Evolutionary conservation across 2,888 invertebrate species (phyloP), one percentile per base, ranked within the genome.

Genomic region (Ditylenchus weischeri): DNA sequence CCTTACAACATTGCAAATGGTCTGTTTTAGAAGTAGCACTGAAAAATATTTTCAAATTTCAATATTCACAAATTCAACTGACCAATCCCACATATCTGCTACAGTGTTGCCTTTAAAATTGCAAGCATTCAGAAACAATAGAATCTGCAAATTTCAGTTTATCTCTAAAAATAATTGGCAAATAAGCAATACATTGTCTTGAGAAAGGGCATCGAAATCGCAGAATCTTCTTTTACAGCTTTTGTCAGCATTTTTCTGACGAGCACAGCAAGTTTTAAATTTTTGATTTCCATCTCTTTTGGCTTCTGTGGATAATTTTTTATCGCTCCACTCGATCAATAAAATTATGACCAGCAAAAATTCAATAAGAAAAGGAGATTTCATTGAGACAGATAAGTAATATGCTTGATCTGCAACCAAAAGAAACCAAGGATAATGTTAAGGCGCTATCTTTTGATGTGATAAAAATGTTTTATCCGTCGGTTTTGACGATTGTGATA

Each of bases 1-100:
- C 75, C 65, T 75, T 78, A 67, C 80, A 80, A 61, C 79, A 80
- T 15, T 75, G 76, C 0, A 78, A 77, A 61, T 80, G 80, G 62
- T 80, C 79, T 10, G 68, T 72, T 57, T 78, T 67, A 18, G 76
- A 76, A n/a, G 77, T 76, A 18, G 79, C 80, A 29, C 43, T 43
- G 11, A 43, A 43, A 43, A 13, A 43, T 10, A 43, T 43, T 3
- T 43, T 6, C 43, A 43, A 43, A 15, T 43, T 43, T 43, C 15
- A 43, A 43, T 43, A 43, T 13, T 43, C 43, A 13, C 15, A 43
- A 43, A 43, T 43, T 8, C 15, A 43, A 43, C 43, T 43, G 8
- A 43, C 43, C 80, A 80, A 64, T 77, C 76, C 80, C 80, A 80
- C 79, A 80, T 79, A 60, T 76, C 69, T 21, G 65, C 58, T 2